Percentiles rank a stretch among this genome's conserved stretches.
These are phyloP conservation scores for Cancer borealis DNA, from an alignment of 2,888 invertebrate genomes.

Conservation along the genomic window DNA sequence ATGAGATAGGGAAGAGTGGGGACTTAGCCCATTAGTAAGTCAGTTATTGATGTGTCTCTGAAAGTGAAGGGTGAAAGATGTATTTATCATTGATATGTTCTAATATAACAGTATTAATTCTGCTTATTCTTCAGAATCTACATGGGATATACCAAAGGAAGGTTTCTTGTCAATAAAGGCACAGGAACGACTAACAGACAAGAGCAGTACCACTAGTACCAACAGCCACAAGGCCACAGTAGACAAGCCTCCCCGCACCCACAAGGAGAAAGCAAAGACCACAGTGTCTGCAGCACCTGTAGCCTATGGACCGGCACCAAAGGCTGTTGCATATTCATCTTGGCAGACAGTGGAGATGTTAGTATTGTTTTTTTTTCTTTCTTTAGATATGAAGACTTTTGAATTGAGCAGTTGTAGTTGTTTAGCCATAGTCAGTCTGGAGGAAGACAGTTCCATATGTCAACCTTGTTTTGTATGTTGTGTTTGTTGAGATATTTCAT, in stretches of 20 bases:
- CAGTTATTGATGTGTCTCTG: background rate
- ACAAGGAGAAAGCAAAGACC: background rate
- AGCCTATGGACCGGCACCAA: conserved; percentile 69
- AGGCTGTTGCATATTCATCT: conserved; percentile 57
- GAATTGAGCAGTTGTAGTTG: no score
- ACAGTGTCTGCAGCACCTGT: conserved; percentile 44
- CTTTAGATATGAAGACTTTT: background rate
- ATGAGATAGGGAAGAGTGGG: no score
- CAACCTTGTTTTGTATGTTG: no score
- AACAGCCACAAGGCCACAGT: background rate
- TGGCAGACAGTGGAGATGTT: conserved; percentile 63
- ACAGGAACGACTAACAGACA: conserved; percentile 78
- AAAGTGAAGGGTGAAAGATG: background rate
- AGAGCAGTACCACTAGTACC: conserved; percentile 23
- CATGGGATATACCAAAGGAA: conserved; percentile 88
- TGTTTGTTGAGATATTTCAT: no score
- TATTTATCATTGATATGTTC: background rate
- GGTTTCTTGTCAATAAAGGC: conserved; percentile 83
- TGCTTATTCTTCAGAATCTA: conserved; percentile 84
- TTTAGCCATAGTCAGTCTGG: no score
- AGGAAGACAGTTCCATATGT: no score
- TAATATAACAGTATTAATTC: background rate
- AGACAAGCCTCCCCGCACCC: background rate
- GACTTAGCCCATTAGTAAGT: background rate
- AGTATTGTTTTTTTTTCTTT: background rate